Percentiles rank a stretch among this genome's conserved stretches.
Conservation (phyloP, 2,888 invertebrate species). For the Tetrapedia diversipes region DNA sequence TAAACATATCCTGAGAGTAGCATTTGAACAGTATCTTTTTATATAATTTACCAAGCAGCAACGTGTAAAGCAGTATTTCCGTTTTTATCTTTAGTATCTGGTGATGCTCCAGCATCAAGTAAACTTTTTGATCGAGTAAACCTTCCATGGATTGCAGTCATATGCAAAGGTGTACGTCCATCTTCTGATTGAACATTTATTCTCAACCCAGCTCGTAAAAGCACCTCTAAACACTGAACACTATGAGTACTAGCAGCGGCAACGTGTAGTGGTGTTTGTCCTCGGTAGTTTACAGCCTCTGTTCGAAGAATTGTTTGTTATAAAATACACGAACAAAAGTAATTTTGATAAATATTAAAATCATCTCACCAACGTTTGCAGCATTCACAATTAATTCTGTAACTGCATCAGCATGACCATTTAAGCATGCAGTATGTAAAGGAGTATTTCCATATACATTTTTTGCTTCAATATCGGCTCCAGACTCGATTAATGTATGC, state of each 20-base stretch:
- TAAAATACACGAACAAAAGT: neutral
- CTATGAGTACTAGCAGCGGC: constrained; percentile 86
- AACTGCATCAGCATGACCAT: constrained; percentile 85
- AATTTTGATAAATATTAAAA: neutral
- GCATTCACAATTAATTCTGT: constrained; percentile 84
- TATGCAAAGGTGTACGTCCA: constrained; percentile 86
- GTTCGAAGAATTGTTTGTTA: constrained; percentile 14
- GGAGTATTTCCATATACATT: constrained; percentile 86
- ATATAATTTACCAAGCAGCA: constrained; percentile 84
- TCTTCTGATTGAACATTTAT: constrained; percentile 85
- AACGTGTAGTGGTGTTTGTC: constrained; percentile 86
- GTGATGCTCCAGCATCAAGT: constrained; percentile 84
- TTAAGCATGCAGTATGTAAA: constrained; percentile 86
- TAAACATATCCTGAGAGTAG: constrained; percentile 4
- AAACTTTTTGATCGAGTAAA: constrained; percentile 86
- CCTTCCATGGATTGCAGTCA: constrained; percentile 87
- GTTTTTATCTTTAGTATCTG: constrained; percentile 85
- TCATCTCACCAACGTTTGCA: constrained; percentile 82
- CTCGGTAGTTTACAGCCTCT: constrained; percentile 84
- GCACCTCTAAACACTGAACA: constrained; percentile 85
- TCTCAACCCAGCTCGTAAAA: constrained; percentile 84
- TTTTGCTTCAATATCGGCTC: constrained; percentile 85
- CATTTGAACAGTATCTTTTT: neutral
- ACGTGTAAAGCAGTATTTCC: constrained; percentile 87
- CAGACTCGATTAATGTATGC: constrained; percentile 83